These are phyloP conservation scores for Sparidentex hasta DNA, from an alignment of 2,797 vertebrate genomes.

Conservation along the genomic window DNA sequence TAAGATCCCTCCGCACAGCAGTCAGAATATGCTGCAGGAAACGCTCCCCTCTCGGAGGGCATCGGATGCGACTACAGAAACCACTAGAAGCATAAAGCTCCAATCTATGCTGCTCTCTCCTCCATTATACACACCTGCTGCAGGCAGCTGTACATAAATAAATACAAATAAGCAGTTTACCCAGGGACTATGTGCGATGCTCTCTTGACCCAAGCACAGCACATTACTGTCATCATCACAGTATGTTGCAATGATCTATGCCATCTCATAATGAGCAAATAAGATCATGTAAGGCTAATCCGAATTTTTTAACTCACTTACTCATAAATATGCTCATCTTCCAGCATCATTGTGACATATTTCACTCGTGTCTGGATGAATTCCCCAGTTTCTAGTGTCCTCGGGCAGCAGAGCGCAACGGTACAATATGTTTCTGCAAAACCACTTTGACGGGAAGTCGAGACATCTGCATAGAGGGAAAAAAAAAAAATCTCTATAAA, in stretches of 20 bases:
- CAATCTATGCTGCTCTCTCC: conserved; percentile 24
- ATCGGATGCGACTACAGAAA: conserved; percentile 30
- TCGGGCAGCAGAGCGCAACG: too few species aligned
- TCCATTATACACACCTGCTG: conserved; percentile 50
- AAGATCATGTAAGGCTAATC: too few species aligned
- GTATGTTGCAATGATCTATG: not conserved
- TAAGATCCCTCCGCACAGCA: conserved; percentile 23
- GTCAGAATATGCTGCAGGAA: conserved; percentile 28
- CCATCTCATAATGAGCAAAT: not conserved
- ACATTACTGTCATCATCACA: too few species aligned
- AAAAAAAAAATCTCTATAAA: too few species aligned
- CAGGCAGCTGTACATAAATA: conserved; percentile 33
- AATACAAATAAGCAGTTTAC: conserved; percentile 23
- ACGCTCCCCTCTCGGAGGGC: conserved; percentile 9
- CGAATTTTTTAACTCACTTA: too few species aligned
- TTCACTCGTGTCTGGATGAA: not conserved
- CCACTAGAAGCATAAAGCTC: conserved; percentile 21
- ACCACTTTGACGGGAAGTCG: too few species aligned
- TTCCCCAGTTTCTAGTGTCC: too few species aligned
- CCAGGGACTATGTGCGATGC: not conserved
- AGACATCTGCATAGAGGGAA: too few species aligned
- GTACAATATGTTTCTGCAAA: too few species aligned
- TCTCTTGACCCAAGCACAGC: not conserved
- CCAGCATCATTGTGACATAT: not conserved
- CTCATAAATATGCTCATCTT: not conserved